Conservation (phyloP, 2,113 vertebrate genomes). For the Xiphophorus hellerii region DNA sequence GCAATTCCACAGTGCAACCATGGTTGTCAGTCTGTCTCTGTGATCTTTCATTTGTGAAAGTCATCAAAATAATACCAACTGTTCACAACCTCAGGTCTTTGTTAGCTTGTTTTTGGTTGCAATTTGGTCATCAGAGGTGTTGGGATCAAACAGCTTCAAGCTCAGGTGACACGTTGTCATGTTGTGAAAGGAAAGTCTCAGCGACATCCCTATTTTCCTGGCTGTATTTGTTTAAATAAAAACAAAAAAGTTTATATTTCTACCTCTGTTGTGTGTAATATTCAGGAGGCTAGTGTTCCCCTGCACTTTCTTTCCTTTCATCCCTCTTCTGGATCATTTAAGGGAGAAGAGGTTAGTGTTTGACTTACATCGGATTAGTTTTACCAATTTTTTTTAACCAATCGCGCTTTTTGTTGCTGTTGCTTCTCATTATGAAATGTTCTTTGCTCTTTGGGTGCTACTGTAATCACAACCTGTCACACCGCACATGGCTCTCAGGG, state of each 20-base stretch:
- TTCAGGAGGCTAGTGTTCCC: not conserved
- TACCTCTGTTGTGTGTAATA: not conserved
- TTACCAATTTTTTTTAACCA: not conserved
- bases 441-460: not conserved
- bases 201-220: not conserved
- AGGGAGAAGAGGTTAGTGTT: not conserved
- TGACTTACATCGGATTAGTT: not conserved
- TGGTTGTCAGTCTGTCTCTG: constrained; percentile 19
- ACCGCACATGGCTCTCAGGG: constrained; percentile 43
- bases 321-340: too few species aligned
- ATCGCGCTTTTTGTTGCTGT: not conserved
- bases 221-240: not conserved
- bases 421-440: not conserved
- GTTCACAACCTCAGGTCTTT: constrained; percentile 6
- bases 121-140: constrained; percentile 16
- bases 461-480: constrained; percentile 47
- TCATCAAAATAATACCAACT: constrained; percentile 29
- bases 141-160: constrained; percentile 32
- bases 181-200: constrained; percentile 1
- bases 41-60: constrained; percentile 50
- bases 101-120: constrained; percentile 18
- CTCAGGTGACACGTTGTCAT: constrained; percentile 16
- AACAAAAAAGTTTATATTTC: not conserved
- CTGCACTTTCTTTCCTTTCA: not conserved
- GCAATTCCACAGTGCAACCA: constrained; percentile 57